Percentiles rank a stretch among this genome's conserved stretches.
Conservation (phyloP, 2,797 vertebrate species). For the Nannoperca australis region DNA sequence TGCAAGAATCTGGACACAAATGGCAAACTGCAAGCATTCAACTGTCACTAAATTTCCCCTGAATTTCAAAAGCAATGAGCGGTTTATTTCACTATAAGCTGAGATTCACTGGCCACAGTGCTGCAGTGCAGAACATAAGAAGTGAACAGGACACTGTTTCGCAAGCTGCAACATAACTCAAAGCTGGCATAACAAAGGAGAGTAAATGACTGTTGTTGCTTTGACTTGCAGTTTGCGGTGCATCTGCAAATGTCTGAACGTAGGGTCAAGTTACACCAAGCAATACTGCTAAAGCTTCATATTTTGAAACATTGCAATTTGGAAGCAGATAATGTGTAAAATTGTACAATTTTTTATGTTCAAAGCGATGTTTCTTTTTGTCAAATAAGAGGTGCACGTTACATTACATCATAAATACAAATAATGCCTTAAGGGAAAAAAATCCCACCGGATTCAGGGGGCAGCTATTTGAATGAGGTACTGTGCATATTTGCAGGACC, state of each 20-base stretch:
- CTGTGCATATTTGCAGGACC: conserved; percentile 50
- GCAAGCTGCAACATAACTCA: conserved; percentile 10
- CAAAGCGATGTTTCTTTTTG: not conserved
- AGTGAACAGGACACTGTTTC: conserved; percentile 10
- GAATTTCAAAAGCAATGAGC: not conserved
- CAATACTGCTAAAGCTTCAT: not conserved
- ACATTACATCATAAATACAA: conserved; percentile 16
- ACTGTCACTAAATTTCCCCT: not conserved
- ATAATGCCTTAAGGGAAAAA: conserved; percentile 9
- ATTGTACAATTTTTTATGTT: not conserved
- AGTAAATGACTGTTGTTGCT: conserved; percentile 17
- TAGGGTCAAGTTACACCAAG: not conserved
- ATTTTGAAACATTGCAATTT: conserved; percentile 12
- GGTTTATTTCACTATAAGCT: conserved; percentile 13
- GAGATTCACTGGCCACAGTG: conserved; percentile 10
- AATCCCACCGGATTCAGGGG: not conserved
- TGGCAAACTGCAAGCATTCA: not conserved
- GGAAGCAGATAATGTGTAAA: conserved; percentile 23
- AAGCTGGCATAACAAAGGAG: conserved; percentile 6
- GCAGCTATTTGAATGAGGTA: conserved; percentile 26
- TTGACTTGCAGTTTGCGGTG: not conserved
- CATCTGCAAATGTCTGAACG: conserved; percentile 14
- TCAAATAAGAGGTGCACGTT: conserved; percentile 8
- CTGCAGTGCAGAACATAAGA: conserved; percentile 3
- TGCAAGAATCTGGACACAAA: conserved; percentile 23